phyloP scores from a whole-genome alignment of 1,140 invertebrate species.

The Drosophila ironensis region DNA sequence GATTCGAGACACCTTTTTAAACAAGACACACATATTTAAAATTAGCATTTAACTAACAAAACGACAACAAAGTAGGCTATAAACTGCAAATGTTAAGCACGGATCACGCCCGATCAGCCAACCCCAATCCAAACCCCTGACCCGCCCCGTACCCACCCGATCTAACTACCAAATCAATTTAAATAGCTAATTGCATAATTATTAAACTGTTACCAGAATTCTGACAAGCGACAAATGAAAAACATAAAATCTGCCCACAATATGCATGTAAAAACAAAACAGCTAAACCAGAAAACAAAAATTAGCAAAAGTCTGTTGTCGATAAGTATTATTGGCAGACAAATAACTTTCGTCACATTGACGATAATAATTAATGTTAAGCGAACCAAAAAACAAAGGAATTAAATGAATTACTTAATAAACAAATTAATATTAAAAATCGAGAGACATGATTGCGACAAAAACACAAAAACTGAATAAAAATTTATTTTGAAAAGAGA shows the following conservation, averaged over 20 bases:
- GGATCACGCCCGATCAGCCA: slow-evolving; percentile 45
- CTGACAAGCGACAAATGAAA: slow-evolving; percentile 49
- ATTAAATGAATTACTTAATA: slow-evolving; percentile 80
- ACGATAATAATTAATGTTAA: slow-evolving; percentile 80
- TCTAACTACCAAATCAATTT: slow-evolving; percentile 72
- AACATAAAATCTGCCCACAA: slow-evolving; percentile 41
- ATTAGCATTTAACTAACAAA: slow-evolving; percentile 70
- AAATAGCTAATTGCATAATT: slow-evolving; percentile 75
- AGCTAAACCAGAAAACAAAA: slow-evolving; percentile 25
- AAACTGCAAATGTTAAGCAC: slow-evolving; percentile 72
- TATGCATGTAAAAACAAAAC: slow-evolving; percentile 66
- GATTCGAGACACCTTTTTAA: slow-evolving; percentile 61
- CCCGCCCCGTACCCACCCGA: slow-evolving; percentile 10
- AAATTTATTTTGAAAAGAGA: slow-evolving; percentile 79
- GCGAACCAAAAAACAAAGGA: slow-evolving; percentile 63
- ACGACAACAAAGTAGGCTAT: slow-evolving; percentile 58
- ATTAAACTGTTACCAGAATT: slow-evolving; percentile 68
- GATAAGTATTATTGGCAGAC: slow-evolving; percentile 80
- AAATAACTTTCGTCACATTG: slow-evolving; percentile 81
- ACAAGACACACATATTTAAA: slow-evolving; percentile 61
- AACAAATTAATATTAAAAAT: slow-evolving; percentile 76
- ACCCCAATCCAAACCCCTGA: slow-evolving; percentile 28
- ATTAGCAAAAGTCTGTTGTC: slow-evolving; percentile 79
- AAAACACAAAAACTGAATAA: slow-evolving; percentile 73
- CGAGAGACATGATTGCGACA: slow-evolving; percentile 76